These are phyloP conservation scores for Anoplophora glabripennis DNA, from an alignment of 1,140 invertebrate genomes.

Conservation along the genomic window DNA sequence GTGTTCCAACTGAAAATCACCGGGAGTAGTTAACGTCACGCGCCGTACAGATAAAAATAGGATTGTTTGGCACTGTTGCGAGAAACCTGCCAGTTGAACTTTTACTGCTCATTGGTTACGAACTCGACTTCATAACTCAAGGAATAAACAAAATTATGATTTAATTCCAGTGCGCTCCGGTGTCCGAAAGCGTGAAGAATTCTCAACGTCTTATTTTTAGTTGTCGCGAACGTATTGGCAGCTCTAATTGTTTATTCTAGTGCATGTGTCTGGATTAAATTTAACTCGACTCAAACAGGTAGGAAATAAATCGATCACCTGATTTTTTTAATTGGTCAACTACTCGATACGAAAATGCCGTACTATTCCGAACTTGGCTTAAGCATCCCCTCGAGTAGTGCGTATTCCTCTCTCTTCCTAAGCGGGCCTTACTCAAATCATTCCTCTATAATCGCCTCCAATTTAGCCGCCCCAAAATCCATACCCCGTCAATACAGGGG, in stretches of 20 bases:
- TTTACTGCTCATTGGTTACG: slow-evolving; percentile 25
- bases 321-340: slow-evolving; percentile 21
- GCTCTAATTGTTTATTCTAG: not conserved
- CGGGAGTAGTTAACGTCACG: slow-evolving; percentile 28
- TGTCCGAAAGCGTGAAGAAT: no score
- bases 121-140: not conserved
- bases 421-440: slow-evolving; percentile 58
- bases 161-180: not conserved
- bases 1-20: slow-evolving; percentile 23
- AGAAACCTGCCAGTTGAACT: slow-evolving; percentile 33
- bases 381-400: slow-evolving; percentile 46
- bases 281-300: slow-evolving; percentile 14
- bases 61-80: slow-evolving; percentile 35
- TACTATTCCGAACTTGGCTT: slow-evolving; percentile 58
- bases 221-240: not conserved
- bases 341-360: slow-evolving; percentile 51
- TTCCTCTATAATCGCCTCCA: slow-evolving; percentile 53
- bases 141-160: slow-evolving; percentile 10
- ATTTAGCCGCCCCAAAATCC: slow-evolving; percentile 20
- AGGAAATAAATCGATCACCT: slow-evolving; percentile 24
- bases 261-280: not conserved
- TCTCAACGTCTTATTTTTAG: no score
- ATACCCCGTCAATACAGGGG: slow-evolving; percentile 17
- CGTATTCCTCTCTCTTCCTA: slow-evolving; percentile 45
- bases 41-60: slow-evolving; percentile 34